Conservation (phyloP, 2,888 invertebrate species). For the Meteorus cinctellus region DNA sequence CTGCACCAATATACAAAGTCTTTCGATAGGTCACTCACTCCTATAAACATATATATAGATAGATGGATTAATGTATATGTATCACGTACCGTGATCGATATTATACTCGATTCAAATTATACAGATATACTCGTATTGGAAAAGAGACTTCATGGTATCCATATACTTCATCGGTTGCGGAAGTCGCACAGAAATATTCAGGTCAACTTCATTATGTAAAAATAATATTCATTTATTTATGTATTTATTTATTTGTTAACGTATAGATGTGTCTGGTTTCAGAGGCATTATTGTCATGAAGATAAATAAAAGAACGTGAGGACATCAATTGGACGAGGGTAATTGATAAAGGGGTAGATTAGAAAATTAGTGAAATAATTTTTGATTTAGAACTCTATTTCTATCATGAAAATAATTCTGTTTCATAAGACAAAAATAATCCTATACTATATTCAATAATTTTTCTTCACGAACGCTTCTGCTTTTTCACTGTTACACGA, state of each 20-base stretch:
- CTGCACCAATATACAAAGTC: neutral
- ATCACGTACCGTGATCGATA: constrained; percentile 34
- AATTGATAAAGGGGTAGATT: neutral
- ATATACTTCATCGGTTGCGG: neutral
- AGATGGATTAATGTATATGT: neutral
- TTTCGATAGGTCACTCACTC: constrained; percentile 18
- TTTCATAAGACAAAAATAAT: no score
- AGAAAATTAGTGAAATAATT: no score
- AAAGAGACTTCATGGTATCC: neutral
- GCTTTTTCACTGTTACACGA: no score
- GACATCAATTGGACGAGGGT: neutral
- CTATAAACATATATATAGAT: constrained; percentile 1
- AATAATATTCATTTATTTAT: constrained; percentile 1
- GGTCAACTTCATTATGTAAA: neutral
- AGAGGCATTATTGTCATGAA: neutral
- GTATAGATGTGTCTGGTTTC: neutral
- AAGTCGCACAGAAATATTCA: constrained; percentile 1
- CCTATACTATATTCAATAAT: no score
- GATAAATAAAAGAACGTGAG: neutral
- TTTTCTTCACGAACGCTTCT: no score
- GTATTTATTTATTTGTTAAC: neutral
- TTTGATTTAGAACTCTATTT: no score
- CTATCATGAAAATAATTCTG: no score
- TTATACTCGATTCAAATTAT: constrained; percentile 21
- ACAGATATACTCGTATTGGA: constrained; percentile 23